Evolutionary conservation across 2,797 vertebrate species (phyloP).

Genomic region (Enteromius fasciolatus): DNA sequence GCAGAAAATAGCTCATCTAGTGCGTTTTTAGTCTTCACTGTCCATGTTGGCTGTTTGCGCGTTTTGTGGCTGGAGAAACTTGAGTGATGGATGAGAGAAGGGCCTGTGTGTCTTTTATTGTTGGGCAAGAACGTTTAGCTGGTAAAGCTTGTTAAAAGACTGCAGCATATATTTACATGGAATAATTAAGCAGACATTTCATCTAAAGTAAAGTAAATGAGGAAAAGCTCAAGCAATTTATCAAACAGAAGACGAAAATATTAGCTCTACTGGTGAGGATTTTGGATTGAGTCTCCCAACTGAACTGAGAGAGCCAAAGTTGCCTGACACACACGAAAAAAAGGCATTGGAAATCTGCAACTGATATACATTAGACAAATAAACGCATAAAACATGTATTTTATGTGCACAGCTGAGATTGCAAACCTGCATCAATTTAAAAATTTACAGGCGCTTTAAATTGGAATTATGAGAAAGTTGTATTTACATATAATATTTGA

Average conservation of each 20-base stretch:
- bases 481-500: not conserved
- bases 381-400: too few species aligned
- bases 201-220: not conserved
- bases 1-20: constrained; percentile 65
- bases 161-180: not conserved
- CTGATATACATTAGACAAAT: not conserved
- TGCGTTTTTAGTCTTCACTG: constrained; percentile 6
- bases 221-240: not conserved
- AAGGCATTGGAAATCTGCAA: not conserved
- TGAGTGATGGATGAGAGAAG: not conserved
- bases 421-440: too few species aligned
- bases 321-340: not conserved
- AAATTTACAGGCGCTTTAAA: too few species aligned
- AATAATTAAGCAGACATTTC: not conserved
- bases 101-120: not conserved
- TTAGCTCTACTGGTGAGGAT: not conserved
- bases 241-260: not conserved
- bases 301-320: not conserved
- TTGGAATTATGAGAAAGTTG: not conserved
- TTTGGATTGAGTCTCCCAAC: not conserved
- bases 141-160: not conserved
- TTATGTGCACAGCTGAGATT: too few species aligned
- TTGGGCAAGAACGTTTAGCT: not conserved
- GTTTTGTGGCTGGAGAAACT: not conserved
- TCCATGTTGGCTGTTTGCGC: not conserved